Evolutionary conservation across 2,797 vertebrate genomes (phyloP), one percentile per base, ranked within the genome.

Genomic region (Sardinella longiceps): DNA sequence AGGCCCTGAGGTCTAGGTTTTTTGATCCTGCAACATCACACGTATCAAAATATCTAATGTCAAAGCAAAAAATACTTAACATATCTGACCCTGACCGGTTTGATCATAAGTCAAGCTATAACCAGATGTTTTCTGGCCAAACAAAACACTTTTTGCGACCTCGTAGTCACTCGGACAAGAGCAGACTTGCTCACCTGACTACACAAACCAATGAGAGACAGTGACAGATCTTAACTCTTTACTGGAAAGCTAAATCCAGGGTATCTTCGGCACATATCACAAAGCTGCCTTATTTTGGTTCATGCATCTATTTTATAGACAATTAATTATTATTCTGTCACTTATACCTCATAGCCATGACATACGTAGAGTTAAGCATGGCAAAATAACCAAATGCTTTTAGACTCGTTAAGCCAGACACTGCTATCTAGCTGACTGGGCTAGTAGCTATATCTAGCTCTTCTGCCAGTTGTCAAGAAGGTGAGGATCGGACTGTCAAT

Each of bases 131-230:
- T 60, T 60, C 3, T 2, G 9, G 25, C 5, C 23, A 60, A 60
- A 25, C n/a, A 60, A 20, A 14, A 18, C 53, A 50, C 5, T 56
- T 20, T 56, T 53, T 56, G 18, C 53, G 53, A 56, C 33, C 66
- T 74, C 25, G 30, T 33, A 33, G 12, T 74, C 33, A 30, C 66
- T 39, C 70, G 20, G 37, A 39, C 70, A 77, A 43, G 70, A 77
- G 7, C 70, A 77, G 70, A 77, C 70, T 5, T 39, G 37, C 70
- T 77, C 70, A 77, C 33, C 70, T 77, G 37, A 77, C 70, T 43
- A 39, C 15, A 77, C 70, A 77, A 43, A 20, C 70, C 70, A 77
- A 77, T 43, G 70, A 77, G 70, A 77, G 70, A 37, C 70, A 43
- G 28, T 43, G 70, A 23, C 70, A 43, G 70, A 77, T 37, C 37